Conservation (phyloP, 2,888 invertebrate genomes). For the Nemoura dubitans region DNA sequence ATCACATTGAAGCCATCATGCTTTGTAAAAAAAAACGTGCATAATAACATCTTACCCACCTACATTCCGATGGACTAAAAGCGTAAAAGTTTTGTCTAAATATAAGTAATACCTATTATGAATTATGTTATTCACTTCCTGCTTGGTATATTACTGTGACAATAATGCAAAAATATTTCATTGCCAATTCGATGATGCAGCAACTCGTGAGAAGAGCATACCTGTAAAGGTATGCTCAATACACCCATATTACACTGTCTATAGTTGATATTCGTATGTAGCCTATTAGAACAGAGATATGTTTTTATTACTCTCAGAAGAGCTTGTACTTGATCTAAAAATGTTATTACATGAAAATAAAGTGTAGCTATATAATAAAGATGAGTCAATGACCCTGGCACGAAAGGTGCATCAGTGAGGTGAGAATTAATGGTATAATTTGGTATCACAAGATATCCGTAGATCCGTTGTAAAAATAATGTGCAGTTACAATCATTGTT, state of each 20-base stretch:
- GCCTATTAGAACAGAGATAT: neutral
- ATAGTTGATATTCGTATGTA: neutral
- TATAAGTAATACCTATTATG: neutral
- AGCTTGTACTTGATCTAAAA: neutral
- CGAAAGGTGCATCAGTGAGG: neutral
- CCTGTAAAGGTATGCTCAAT: neutral
- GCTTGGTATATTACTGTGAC: neutral
- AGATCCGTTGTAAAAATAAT: neutral
- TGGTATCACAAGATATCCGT: neutral
- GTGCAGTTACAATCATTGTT: no score
- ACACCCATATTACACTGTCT: no score
- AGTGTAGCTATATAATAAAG: neutral
- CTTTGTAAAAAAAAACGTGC: neutral
- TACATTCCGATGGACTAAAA: neutral
- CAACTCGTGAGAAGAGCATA: neutral
- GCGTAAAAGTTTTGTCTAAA: neutral
- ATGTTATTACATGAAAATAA: neutral
- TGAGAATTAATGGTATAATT: neutral
- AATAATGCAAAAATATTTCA: neutral
- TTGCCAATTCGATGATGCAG: neutral
- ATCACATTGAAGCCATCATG: neutral
- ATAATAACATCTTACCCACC: neutral
- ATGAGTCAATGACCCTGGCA: neutral
- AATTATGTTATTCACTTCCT: neutral
- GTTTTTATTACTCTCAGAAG: neutral